phyloP scores from a whole-genome alignment of 2,113 vertebrate genomes.

The Isurus oxyrinchus region DNA sequence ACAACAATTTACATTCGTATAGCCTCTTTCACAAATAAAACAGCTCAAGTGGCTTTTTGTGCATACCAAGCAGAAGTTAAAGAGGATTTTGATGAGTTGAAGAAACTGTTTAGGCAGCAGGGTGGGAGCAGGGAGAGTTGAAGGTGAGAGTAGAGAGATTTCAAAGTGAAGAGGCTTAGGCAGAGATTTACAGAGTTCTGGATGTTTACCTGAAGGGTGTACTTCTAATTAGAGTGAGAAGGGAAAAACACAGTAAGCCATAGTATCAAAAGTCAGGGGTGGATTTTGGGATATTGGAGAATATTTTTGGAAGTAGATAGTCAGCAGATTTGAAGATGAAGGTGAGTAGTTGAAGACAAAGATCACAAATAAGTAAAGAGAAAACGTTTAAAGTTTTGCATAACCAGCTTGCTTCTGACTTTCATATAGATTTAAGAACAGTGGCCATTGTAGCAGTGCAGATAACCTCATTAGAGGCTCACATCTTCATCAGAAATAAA shows the following conservation, averaged over 20 bases:
- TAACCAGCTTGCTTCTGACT: too few relatives aligned
- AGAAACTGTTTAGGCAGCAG: background rate
- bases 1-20: background rate
- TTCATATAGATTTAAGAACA: too few relatives aligned
- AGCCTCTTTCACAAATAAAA: background rate
- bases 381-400: too few relatives aligned
- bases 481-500: too few relatives aligned
- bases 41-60: background rate
- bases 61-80: background rate
- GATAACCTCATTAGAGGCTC: too few relatives aligned
- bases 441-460: too few relatives aligned
- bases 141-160: background rate
- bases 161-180: background rate
- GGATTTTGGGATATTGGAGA: background rate
- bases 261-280: background rate
- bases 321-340: background rate
- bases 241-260: background rate
- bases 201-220: background rate
- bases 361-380: too few relatives aligned
- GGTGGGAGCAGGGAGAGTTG: too few relatives aligned
- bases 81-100: background rate
- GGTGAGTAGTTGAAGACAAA: background rate
- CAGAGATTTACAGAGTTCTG: background rate
- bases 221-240: background rate
- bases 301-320: background rate